Evolutionary conservation across 2,888 invertebrate species (phyloP).

Genomic region (Cryptus armator): DNA sequence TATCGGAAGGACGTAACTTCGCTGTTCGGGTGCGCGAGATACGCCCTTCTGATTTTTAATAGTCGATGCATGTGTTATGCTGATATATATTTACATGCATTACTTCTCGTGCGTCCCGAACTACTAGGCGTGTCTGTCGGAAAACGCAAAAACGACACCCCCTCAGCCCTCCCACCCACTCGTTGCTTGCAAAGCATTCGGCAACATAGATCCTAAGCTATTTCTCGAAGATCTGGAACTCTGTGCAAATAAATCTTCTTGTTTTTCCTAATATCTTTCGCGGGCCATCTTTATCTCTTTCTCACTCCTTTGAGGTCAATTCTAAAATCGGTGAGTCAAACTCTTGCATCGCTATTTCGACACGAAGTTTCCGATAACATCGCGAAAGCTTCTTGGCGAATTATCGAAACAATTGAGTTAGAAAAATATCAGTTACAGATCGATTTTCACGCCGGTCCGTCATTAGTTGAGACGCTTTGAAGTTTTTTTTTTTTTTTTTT

Average conservation of each 20-base stretch:
- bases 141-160: not conserved
- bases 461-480: too few species aligned
- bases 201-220: conserved; percentile 10
- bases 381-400: not conserved
- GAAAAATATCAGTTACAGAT: too few species aligned
- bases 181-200: conserved; percentile 15
- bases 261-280: not conserved
- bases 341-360: not conserved
- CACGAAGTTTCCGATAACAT: not conserved
- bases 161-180: not conserved
- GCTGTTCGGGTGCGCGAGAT: too few species aligned
- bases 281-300: not conserved
- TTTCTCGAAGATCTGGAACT: conserved; percentile 56
- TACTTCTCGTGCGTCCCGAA: not conserved
- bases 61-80: not conserved
- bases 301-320: not conserved
- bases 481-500: too few species aligned
- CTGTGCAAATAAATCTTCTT: conserved; percentile 57
- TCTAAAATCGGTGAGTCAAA: not conserved
- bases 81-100: not conserved
- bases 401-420: not conserved
- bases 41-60: too few species aligned
- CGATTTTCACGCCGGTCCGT: too few species aligned
- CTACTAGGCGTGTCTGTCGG: conserved; percentile 28
- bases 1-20: too few species aligned